Evolutionary conservation across 2,113 vertebrate genomes (phyloP).

Genomic region (Syngnathoides biaculeatus): DNA sequence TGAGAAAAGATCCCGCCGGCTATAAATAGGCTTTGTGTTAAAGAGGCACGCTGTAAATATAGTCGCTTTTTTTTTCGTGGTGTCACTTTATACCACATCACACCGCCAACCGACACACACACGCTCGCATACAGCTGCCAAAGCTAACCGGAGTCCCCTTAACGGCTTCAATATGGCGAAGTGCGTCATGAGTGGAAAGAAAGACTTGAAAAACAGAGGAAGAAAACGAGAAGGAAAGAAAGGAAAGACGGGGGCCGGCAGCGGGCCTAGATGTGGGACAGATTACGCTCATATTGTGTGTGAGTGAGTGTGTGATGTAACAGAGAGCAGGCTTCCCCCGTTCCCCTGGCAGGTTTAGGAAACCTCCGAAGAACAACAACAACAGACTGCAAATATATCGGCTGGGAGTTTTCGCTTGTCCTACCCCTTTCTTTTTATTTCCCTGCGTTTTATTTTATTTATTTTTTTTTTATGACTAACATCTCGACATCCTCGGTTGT

Average conservation of each 20-base stretch:
- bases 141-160: slow-evolving; percentile 58
- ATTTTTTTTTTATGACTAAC: not conserved
- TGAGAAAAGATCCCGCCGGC: slow-evolving; percentile 68
- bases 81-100: slow-evolving; percentile 63
- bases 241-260: slow-evolving; percentile 65
- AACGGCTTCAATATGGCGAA: slow-evolving; percentile 69
- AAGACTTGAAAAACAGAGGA: slow-evolving; percentile 57
- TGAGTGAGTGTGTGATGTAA: slow-evolving; percentile 38
- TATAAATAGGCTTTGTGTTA: slow-evolving; percentile 69
- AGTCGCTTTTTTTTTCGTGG: slow-evolving; percentile 59
- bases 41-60: slow-evolving; percentile 68
- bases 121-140: slow-evolving; percentile 31
- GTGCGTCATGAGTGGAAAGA: slow-evolving; percentile 67
- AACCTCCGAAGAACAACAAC: slow-evolving; percentile 22
- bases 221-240: slow-evolving; percentile 57
- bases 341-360: slow-evolving; percentile 40
- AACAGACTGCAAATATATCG: slow-evolving; percentile 5
- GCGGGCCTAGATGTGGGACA: slow-evolving; percentile 41
- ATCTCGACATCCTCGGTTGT: not conserved
- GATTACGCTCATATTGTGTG: slow-evolving; percentile 37
- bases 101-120: slow-evolving; percentile 5
- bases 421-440: not conserved
- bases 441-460: too few species aligned
- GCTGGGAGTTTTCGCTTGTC: slow-evolving; percentile 6
- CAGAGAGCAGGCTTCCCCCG: slow-evolving; percentile 47